phyloP scores from a whole-genome alignment of 2,113 vertebrate species.

The Myrmecobius fasciatus region DNA sequence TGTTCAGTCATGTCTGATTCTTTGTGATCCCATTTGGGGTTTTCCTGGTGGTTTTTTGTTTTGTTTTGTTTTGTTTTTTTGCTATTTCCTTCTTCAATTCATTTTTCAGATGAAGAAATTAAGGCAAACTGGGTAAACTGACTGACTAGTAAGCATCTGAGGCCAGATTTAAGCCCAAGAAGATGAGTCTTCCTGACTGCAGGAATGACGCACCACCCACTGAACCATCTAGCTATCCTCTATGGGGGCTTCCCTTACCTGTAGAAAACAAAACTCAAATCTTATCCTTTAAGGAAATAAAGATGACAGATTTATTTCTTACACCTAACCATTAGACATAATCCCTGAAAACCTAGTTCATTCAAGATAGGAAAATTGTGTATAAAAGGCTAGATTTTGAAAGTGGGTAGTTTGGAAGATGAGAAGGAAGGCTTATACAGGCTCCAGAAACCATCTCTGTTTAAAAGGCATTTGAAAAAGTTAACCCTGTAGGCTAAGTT shows the following conservation, averaged over 20 bases:
- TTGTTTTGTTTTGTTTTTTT: not conserved
- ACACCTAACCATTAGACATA: not conserved
- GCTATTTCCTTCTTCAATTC: not conserved
- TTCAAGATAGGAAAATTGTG: not conserved
- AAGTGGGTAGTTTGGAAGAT: not conserved
- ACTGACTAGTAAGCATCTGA: not conserved
- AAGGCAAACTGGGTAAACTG: not conserved
- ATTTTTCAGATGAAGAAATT: not conserved
- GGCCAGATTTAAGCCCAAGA: not conserved
- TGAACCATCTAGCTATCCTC: not conserved
- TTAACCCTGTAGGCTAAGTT: not conserved
- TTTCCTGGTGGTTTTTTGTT: not conserved
- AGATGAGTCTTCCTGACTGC: not conserved
- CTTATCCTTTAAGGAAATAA: not conserved
- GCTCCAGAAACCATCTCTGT: not conserved
- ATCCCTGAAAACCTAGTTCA: not conserved
- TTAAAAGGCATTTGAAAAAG: constrained; percentile 27
- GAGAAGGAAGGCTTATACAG: not conserved
- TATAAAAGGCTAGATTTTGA: constrained; percentile 11
- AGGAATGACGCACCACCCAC: not conserved
- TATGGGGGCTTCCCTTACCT: not conserved
- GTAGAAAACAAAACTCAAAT: not conserved
- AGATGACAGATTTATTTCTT: not conserved
- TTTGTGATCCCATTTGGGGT: not conserved
- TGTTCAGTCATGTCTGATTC: not conserved